Base-by-base conservation (phyloP, 2,888 invertebrate genomes). In the Cheiracanthium punctorium region DNA sequence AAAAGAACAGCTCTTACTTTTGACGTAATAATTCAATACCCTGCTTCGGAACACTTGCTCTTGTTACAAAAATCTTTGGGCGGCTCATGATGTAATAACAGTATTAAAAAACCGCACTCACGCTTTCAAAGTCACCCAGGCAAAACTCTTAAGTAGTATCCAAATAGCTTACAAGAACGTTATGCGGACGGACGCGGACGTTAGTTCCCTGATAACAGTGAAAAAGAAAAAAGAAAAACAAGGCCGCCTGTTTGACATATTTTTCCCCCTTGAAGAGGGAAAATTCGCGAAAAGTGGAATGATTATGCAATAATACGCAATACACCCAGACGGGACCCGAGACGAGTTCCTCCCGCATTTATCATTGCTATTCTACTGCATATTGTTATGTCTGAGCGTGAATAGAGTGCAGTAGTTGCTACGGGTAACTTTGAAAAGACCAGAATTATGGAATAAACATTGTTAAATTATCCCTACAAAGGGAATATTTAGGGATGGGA, bases 11-110 rank as follows among this genome's bases (percentile, higher is more conserved):
- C 64, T 93, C 81, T 73, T 73, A 87, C 87, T 20, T 87, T 58
- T 76, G 24, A 24, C 43, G 91, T 17, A 96, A 92, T 82, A 96
- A 90, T 80, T 94, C 93, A 30, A 95, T 91, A 70, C 94, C 96
- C 88, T 93, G 93, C 80, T 93, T 91, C 0, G 95, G 95, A 88
- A 94, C 94, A 91, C 95, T 94, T 0, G 94, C 93, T 41, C 95
- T 94, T 4, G 95, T 95, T 30, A 96, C 79, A 87, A 96, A 93
- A 88, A 96, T 94, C 92, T 94, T 95, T 0, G 93, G 93, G 90
- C 92, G 91, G 74, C 90, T 90, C 92, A 92, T 92, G 14, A 32
- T 32, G 2, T 24, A 58, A 58, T 1, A 58, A 58, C 48, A 48
- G 14, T 17, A 17, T n/a, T n/a, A n/a, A 2, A 37, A n/a, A n/a